Conservation (phyloP, 2,888 invertebrate species). For the Drosophila borborema region DNA sequence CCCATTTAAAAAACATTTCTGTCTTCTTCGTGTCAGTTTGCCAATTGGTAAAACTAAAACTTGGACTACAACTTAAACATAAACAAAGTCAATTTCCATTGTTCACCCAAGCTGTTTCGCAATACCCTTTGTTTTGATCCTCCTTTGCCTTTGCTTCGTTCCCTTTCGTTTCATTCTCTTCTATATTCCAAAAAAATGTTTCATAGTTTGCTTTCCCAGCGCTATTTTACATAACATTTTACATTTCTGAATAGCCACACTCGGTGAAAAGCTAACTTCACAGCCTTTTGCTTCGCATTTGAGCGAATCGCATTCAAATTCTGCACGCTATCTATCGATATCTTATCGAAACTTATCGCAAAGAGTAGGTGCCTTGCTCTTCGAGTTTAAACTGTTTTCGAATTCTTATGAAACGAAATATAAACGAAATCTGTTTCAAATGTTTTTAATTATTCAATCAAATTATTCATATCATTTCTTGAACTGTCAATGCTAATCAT, state of each 20-base stretch:
- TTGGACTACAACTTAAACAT: constrained; percentile 49
- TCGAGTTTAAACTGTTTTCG: not conserved
- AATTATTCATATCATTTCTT: too few species aligned
- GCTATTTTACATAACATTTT: constrained; percentile 12
- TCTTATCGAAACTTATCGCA: constrained; percentile 45
- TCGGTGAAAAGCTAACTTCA: constrained; percentile 71
- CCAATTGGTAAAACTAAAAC: constrained; percentile 50
- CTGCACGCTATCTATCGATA: constrained; percentile 26
- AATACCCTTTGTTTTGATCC: constrained; percentile 7
- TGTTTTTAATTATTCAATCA: too few species aligned
- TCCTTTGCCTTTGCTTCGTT: not conserved
- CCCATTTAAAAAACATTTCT: constrained; percentile 48
- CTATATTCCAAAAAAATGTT: constrained; percentile 8
- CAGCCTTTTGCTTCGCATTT: constrained; percentile 71
- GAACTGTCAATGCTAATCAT: too few species aligned
- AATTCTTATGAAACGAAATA: not conserved
- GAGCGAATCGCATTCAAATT: constrained; percentile 49
- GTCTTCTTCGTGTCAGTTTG: constrained; percentile 5
- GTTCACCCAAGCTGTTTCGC: constrained; percentile 21
- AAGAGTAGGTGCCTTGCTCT: constrained; percentile 63
- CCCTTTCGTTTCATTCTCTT: not conserved
- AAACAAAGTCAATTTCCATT: constrained; percentile 34
- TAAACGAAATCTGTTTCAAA: too few species aligned
- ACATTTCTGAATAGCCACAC: constrained; percentile 13
- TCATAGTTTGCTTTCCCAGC: constrained; percentile 38